A percentile compares a stretch with the other conserved stretches of the same genome.
Evolutionary conservation across 2,113 vertebrate species (phyloP).

Genomic region (Myodes glareolus): DNA sequence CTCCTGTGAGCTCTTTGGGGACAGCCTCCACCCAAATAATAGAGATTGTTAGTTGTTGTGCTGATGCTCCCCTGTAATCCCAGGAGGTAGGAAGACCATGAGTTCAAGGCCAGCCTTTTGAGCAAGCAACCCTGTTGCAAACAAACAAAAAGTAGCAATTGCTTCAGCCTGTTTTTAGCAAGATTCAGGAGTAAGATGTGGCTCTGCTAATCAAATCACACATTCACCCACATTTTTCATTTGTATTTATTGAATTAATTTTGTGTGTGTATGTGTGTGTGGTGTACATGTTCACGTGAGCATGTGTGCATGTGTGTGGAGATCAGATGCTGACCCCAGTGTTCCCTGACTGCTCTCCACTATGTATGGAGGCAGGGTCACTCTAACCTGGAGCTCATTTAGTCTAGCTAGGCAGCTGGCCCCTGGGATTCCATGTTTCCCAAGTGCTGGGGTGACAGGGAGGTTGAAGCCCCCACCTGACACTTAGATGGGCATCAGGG

Average conservation of each 20-base stretch:
- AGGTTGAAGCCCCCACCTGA: not conserved
- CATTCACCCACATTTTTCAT: not conserved
- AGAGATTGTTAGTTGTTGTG: not conserved
- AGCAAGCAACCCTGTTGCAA: not conserved
- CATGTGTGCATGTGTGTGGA: not conserved
- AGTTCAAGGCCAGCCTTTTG: not conserved
- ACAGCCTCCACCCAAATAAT: not conserved
- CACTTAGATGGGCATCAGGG: not conserved
- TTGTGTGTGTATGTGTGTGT: not conserved
- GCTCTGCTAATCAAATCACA: not conserved
- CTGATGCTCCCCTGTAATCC: not conserved
- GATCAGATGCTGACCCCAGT: not conserved
- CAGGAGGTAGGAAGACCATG: not conserved
- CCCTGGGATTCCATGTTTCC: not conserved
- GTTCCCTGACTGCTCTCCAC: not conserved
- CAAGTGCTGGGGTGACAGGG: not conserved
- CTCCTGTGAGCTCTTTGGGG: not conserved
- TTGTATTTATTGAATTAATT: not conserved
- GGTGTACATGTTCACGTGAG: not conserved
- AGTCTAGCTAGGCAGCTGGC: not conserved
- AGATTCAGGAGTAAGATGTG: not conserved
- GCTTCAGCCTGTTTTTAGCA: not conserved
- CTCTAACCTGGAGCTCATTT: not conserved
- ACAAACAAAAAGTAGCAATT: not conserved
- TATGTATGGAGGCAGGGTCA: not conserved